phyloP scores from a whole-genome alignment of 2,113 vertebrate species.

The Excalfactoria chinensis region DNA sequence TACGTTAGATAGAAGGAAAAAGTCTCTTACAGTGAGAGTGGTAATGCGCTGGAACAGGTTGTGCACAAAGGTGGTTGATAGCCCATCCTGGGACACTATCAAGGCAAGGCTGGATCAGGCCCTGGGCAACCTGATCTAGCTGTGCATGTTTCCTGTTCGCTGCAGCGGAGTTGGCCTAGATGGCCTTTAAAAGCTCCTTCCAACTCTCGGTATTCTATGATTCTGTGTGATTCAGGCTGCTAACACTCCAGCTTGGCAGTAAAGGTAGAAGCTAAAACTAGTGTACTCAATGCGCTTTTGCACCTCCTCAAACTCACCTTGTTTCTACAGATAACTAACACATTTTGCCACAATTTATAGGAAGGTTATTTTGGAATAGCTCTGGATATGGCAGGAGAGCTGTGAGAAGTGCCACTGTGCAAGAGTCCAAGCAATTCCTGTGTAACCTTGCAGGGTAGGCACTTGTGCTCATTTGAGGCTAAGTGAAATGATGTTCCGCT shows the following conservation, averaged over 20 bases:
- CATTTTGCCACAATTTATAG: rapidly evolving
- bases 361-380: not conserved
- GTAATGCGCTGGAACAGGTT: too few relatives aligned
- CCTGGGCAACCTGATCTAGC: too few relatives aligned
- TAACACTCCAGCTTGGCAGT: not conserved
- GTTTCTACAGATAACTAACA: not conserved
- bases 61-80: too few relatives aligned
- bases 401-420: not conserved
- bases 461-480: not conserved
- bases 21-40: too few relatives aligned
- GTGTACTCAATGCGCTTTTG: not conserved
- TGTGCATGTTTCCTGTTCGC: too few relatives aligned
- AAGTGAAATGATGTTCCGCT: not conserved
- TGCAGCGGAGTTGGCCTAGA: too few relatives aligned
- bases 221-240: not conserved
- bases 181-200: too few relatives aligned
- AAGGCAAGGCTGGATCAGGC: too few relatives aligned
- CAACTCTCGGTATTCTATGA: too few relatives aligned
- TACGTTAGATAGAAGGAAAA: too few relatives aligned
- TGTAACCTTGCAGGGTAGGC: not conserved
- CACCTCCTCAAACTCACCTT: not conserved
- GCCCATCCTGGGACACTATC: too few relatives aligned
- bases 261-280: not conserved
- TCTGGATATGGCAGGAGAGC: rapidly evolving
- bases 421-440: not conserved